Evolutionary conservation across 1,140 invertebrate genomes (phyloP).

Genomic region (Drosophila lacertosa): DNA sequence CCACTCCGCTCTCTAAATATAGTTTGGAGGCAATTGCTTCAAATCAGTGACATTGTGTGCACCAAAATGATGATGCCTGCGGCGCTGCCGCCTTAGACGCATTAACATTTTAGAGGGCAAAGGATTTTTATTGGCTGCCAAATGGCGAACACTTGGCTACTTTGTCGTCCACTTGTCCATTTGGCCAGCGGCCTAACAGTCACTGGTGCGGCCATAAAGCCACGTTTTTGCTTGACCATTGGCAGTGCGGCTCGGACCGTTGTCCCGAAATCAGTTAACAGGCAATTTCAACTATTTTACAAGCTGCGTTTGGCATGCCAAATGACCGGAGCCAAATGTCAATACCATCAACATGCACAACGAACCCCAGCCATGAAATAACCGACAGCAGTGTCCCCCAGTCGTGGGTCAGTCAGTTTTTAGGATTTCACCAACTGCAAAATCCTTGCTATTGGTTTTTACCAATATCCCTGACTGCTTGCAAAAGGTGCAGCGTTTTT

Average conservation of each 20-base stretch:
- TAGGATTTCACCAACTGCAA: slow-evolving; percentile 7
- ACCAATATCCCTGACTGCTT: neutral
- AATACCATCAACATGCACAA: slow-evolving; percentile 63
- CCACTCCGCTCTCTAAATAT: neutral
- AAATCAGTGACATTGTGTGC: slow-evolving; percentile 36
- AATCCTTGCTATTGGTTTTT: slow-evolving; percentile 5
- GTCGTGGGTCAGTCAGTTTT: neutral
- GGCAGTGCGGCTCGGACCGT: slow-evolving; percentile 1
- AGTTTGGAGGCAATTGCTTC: slow-evolving; percentile 8
- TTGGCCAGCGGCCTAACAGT: slow-evolving; percentile 64
- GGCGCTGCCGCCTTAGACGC: slow-evolving; percentile 32
- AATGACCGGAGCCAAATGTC: slow-evolving; percentile 75
- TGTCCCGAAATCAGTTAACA: slow-evolving; percentile 71
- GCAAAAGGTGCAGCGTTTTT: slow-evolving; percentile 9
- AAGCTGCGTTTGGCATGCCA: slow-evolving; percentile 65
- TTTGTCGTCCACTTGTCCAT: slow-evolving; percentile 18
- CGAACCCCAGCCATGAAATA: slow-evolving; percentile 36
- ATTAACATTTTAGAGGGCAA: slow-evolving; percentile 38
- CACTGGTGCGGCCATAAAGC: slow-evolving; percentile 61
- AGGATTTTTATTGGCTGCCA: slow-evolving; percentile 75
- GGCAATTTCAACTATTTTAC: slow-evolving; percentile 77
- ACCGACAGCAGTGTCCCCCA: slow-evolving; percentile 19
- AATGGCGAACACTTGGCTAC: slow-evolving; percentile 69
- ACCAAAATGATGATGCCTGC: slow-evolving; percentile 47
- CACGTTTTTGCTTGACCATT: slow-evolving; percentile 41